Evolutionary conservation across 2,113 vertebrate species (phyloP).

Genomic region (Spea multiplicata): DNA sequence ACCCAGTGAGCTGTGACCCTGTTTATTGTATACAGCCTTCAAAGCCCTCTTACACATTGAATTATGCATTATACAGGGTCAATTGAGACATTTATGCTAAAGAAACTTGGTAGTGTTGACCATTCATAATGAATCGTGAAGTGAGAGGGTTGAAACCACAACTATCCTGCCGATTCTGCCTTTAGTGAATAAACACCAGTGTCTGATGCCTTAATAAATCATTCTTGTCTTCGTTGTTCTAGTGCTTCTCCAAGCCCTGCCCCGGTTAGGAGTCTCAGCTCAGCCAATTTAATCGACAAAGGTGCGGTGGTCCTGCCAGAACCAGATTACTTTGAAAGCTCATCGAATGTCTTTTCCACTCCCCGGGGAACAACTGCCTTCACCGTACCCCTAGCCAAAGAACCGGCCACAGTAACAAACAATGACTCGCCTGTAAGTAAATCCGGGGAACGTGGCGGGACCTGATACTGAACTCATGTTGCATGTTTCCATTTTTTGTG

Average conservation of each 20-base stretch:
- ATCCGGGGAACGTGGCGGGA: neutral
- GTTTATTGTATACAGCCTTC: too few relatives aligned
- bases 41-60: too few relatives aligned
- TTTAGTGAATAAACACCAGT: too few relatives aligned
- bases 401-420: slow-evolving; percentile 25
- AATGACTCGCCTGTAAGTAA: slow-evolving; percentile 58
- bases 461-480: too few relatives aligned
- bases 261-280: slow-evolving; percentile 72
- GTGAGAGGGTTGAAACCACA: too few relatives aligned
- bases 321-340: slow-evolving; percentile 77
- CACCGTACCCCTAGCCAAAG: slow-evolving; percentile 46
- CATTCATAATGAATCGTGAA: too few relatives aligned
- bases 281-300: slow-evolving; percentile 74
- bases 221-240: neutral
- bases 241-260: slow-evolving; percentile 58
- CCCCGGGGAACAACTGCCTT: slow-evolving; percentile 47
- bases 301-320: slow-evolving; percentile 77
- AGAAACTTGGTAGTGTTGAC: too few relatives aligned
- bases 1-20: too few relatives aligned
- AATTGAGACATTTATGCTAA: too few relatives aligned
- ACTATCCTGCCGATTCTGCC: too few relatives aligned
- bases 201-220: neutral
- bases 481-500: too few relatives aligned
- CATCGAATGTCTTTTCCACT: slow-evolving; percentile 45
- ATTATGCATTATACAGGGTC: too few relatives aligned